Evolutionary conservation across 1,140 invertebrate species (phyloP).

Genomic region (Drosophila ironensis): DNA sequence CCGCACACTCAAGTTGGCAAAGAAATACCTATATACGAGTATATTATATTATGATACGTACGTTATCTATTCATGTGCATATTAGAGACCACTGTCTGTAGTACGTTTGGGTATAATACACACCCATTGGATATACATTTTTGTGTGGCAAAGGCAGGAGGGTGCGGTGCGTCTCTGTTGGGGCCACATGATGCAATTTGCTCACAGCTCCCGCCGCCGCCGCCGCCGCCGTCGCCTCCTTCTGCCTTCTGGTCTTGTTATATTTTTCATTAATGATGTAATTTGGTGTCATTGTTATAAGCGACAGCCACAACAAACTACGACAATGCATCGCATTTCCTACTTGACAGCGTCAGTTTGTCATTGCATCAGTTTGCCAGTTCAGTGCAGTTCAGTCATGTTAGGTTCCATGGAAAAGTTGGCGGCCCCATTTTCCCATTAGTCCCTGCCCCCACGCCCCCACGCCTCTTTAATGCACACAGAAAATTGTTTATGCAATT

Average conservation of each 20-base stretch:
- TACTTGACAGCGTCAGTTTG: slow-evolving; percentile 51
- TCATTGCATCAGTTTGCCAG: slow-evolving; percentile 33
- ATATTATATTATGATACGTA: not conserved
- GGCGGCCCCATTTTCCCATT: not conserved
- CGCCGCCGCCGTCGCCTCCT: not conserved
- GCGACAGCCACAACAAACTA: slow-evolving; percentile 25
- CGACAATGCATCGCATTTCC: slow-evolving; percentile 54
- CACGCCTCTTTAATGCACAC: not conserved
- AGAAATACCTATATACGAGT: slow-evolving; percentile 2
- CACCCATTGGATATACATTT: too few relatives aligned
- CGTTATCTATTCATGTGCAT: too few relatives aligned
- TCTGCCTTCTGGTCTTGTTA: slow-evolving; percentile 15
- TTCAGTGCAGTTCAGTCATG: not conserved
- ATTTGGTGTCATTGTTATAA: slow-evolving; percentile 61
- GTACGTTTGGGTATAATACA: too few relatives aligned
- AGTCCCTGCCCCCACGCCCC: not conserved
- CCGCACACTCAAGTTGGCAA: slow-evolving; percentile 19
- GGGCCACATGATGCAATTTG: slow-evolving; percentile 24
- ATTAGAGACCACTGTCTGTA: too few relatives aligned
- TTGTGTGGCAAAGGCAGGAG: slow-evolving; percentile 1
- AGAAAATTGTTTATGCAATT: too few relatives aligned
- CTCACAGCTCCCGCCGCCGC: not conserved
- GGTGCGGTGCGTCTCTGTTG: slow-evolving; percentile 15
- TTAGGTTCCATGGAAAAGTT: slow-evolving; percentile 29
- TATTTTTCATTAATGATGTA: slow-evolving; percentile 69